These are phyloP conservation scores for Drosophila mayri DNA, from an alignment of 1,140 invertebrate genomes.

Conservation along the genomic window DNA sequence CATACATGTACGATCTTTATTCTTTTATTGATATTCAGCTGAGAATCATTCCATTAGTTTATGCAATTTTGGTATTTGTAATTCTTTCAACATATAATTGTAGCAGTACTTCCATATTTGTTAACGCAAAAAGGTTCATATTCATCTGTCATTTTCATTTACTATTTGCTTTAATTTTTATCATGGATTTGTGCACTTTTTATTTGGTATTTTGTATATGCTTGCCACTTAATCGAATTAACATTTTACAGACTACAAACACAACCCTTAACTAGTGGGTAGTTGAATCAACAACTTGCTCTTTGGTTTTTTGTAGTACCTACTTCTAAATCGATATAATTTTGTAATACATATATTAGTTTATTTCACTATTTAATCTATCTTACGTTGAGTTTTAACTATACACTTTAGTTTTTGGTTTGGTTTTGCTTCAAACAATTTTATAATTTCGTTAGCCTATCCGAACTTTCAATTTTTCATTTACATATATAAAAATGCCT, in stretches of 20 bases:
- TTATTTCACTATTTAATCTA: conserved; percentile 1
- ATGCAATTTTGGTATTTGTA: conserved; percentile 1
- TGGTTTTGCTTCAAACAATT: conserved; percentile 19
- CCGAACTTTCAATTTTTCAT: neutral
- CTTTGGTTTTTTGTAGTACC: neutral
- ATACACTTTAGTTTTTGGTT: conserved; percentile 18
- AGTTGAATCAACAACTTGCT: conserved; percentile 31
- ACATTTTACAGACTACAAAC: conserved; percentile 27
- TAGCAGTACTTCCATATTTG: conserved; percentile 13
- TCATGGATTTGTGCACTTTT: conserved; percentile 6
- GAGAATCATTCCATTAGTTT: conserved; percentile 10
- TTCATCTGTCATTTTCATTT: conserved; percentile 2
- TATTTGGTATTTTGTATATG: conserved; percentile 5
- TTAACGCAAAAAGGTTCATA: conserved; percentile 16
- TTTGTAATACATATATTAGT: conserved; percentile 2
- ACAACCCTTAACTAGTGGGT: conserved; percentile 45
- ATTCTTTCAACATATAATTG: conserved; percentile 21
- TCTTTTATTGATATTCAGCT: conserved; percentile 58
- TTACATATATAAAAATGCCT: conserved; percentile 20
- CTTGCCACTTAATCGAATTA: neutral
- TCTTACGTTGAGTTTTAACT: conserved; percentile 10
- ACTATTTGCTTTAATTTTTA: conserved; percentile 1
- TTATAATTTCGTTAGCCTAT: conserved; percentile 17
- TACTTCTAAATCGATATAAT: neutral
- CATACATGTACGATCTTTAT: conserved; percentile 24